Percentiles rank a stretch among this genome's conserved stretches.
Conservation (phyloP, 2,888 invertebrate species). For the Apantesis nais region DNA sequence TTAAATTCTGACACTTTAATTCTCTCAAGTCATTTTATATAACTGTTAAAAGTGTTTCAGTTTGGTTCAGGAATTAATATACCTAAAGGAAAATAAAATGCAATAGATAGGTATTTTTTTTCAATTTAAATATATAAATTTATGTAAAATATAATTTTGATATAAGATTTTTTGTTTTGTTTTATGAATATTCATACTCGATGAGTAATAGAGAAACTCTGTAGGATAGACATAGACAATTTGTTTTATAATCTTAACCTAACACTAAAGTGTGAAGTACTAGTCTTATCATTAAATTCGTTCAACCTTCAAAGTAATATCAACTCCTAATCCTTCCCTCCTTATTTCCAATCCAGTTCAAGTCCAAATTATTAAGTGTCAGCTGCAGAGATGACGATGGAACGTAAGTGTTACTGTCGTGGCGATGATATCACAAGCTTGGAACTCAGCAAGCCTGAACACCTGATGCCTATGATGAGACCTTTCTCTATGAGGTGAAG, state of each 20-base stretch:
- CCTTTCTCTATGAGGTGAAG: constrained; percentile 80
- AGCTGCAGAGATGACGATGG: constrained; percentile 69
- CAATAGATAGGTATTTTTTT: background rate
- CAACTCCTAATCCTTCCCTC: background rate
- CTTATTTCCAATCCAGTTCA: constrained; percentile 30
- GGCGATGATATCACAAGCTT: constrained; percentile 71
- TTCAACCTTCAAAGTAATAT: background rate
- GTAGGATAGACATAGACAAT: too few species aligned
- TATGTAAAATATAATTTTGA: too few species aligned
- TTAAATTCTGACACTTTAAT: background rate
- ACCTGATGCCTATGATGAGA: constrained; percentile 82
- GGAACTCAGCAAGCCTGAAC: constrained; percentile 72
- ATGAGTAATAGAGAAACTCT: too few species aligned
- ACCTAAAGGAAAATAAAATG: background rate
- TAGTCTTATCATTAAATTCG: background rate
- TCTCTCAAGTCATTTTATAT: too few species aligned
- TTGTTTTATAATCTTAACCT: background rate
- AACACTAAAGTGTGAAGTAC: background rate
- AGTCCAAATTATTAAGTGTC: constrained; percentile 62
- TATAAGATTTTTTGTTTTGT: background rate
- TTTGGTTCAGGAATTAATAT: too few species aligned
- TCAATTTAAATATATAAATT: background rate
- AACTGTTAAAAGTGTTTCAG: too few species aligned
- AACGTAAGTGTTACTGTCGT: constrained; percentile 75
- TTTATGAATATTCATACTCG: too few species aligned